Percentiles rank a stretch among this genome's conserved stretches.
phyloP scores from a whole-genome alignment of 2,113 vertebrate genomes.

The Colaptes auratus region DNA sequence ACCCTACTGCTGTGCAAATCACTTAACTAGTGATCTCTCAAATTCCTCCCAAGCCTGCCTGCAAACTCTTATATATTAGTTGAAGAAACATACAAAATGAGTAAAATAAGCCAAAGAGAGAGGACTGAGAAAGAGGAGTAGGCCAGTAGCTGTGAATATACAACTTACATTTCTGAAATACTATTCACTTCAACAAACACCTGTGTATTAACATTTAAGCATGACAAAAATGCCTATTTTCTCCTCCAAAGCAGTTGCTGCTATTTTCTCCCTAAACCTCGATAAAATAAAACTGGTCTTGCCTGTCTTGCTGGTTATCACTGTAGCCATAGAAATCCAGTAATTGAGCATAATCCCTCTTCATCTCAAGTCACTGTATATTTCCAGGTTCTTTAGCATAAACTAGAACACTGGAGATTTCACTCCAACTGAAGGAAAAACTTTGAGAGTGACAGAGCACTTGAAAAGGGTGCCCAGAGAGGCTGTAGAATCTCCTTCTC shows the following conservation, averaged over 20 bases:
- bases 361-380: neutral
- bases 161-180: neutral
- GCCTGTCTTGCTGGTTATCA: neutral
- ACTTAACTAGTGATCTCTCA: neutral
- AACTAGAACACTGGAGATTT: no score
- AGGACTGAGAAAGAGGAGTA: neutral
- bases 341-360: neutral
- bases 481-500: no score
- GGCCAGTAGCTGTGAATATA: neutral
- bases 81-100: neutral
- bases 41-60: neutral
- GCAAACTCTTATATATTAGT: neutral
- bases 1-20: neutral
- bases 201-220: neutral
- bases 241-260: neutral
- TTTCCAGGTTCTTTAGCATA: neutral
- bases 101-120: neutral
- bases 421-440: no score
- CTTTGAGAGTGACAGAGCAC: no score
- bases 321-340: neutral
- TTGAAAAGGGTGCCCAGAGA: no score
- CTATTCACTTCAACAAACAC: neutral
- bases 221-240: neutral
- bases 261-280: neutral
- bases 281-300: neutral